Conservation (phyloP, 2,888 invertebrate genomes). For the Malachius bipustulatus region DNA sequence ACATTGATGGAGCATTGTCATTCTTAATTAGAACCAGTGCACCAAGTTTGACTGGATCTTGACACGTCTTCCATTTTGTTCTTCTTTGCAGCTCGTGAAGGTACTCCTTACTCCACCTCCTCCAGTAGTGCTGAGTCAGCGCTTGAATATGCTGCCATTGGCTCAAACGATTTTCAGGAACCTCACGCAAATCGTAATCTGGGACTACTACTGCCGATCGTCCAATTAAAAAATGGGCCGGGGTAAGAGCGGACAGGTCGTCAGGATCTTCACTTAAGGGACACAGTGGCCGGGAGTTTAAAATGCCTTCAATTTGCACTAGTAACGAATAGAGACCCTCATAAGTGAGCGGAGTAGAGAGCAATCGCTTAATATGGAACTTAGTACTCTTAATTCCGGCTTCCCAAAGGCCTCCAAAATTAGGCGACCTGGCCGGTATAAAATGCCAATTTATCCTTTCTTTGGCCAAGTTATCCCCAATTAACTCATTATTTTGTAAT, state of each 20-base stretch:
- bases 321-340: slow-evolving; percentile 5
- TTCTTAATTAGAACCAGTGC: slow-evolving; percentile 15
- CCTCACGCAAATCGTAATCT: not conserved
- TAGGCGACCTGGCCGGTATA: slow-evolving; percentile 18
- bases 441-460: slow-evolving; percentile 20
- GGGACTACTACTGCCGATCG: not conserved
- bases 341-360: slow-evolving; percentile 9
- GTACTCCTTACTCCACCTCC: slow-evolving; percentile 9
- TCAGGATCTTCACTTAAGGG: slow-evolving; percentile 4
- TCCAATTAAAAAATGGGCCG: slow-evolving; percentile 4
- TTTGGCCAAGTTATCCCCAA: slow-evolving; percentile 6
- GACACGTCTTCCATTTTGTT: slow-evolving; percentile 7
- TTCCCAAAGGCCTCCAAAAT: slow-evolving; percentile 21
- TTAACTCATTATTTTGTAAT: slow-evolving; percentile 2
- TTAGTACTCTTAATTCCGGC: slow-evolving; percentile 13
- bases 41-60: slow-evolving; percentile 9
- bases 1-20: slow-evolving; percentile 14
- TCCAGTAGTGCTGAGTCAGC: slow-evolving; percentile 8
- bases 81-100: slow-evolving; percentile 5
- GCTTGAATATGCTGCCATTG: slow-evolving; percentile 7
- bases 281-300: not conserved
- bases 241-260: slow-evolving; percentile 6
- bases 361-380: slow-evolving; percentile 12
- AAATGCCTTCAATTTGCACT: slow-evolving; percentile 3
- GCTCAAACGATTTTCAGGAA: slow-evolving; percentile 5